Evolutionary conservation across 2,113 vertebrate species (phyloP), one percentile per base, ranked within the genome.

Genomic region (Xiphorhynchus elegans): DNA sequence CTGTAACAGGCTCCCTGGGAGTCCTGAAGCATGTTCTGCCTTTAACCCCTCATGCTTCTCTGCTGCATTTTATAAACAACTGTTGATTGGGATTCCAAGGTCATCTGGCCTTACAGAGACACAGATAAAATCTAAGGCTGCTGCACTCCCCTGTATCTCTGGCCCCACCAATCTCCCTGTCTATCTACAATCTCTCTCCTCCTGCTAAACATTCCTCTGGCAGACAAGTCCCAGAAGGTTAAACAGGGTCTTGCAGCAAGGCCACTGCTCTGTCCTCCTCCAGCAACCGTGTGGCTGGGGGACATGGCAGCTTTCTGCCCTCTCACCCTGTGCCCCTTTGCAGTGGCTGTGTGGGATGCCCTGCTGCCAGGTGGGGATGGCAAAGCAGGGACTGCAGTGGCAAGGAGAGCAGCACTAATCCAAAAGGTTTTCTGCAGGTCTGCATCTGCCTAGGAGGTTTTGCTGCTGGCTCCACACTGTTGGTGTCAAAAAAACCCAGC

Each of bases 231-330:
- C 0, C 1, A 25, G 74, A 69, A 74, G 69, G 81, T 94, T 92
- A 93, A 91, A 49, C 17, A 66, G n/a, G 23, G 63, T 80, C 68
- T 78, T 44, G 62, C 46, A 87, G 74, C 84, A 82, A 87, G 69
- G 64, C 91, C 20, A 2, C 46, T 11, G 21, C 35, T 77, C 49
- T 37, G 31, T 78, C 72, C 44, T 74, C n/a, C 7, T 10, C 11
- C 3, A 13, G 8, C 35, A 77, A 7, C 26, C 0, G 0, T 12
- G 26, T 1, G 2, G 1, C 42, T 62, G 64, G 46, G 18, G 20
- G 2, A 33, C 7, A 11, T 37, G 50, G 59, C 55, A 47, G 15
- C 23, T 73, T 55, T 53, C 47, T 2, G 1, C 52, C 33, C 14
- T 64, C 74, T 46, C 1, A 0, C 17, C 24, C 58, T 1, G 0